phyloP scores from a whole-genome alignment of 2,797 vertebrate species.

The Cyclopterus lumpus region DNA sequence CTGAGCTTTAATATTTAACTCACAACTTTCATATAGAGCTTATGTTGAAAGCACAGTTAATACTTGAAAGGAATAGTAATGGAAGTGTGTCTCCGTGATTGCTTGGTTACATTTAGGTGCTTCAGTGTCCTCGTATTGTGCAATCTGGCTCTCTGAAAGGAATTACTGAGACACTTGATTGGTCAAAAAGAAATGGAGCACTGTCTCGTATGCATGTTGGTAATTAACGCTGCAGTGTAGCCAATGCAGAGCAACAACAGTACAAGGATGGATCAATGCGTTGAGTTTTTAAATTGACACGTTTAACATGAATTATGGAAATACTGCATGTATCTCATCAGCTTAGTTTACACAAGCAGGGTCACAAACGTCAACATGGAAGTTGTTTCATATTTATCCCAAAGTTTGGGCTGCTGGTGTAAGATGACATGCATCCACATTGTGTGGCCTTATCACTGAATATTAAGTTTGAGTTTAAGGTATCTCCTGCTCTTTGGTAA shows the following conservation, averaged over 20 bases:
- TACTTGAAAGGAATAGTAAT: background rate
- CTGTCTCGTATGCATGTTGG: no score
- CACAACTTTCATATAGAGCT: background rate
- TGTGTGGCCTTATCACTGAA: background rate
- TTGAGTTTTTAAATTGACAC: background rate
- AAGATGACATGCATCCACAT: background rate
- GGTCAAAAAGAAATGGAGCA: background rate
- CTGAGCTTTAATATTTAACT: background rate
- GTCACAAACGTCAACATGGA: background rate
- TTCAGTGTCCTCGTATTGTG: background rate
- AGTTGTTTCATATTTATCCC: background rate
- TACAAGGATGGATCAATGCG: background rate
- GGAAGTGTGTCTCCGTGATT: background rate
- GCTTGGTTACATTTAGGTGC: background rate
- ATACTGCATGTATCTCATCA: background rate
- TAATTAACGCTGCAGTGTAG: background rate
- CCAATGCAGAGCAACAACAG: background rate
- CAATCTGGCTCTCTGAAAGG: background rate
- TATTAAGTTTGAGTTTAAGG: background rate
- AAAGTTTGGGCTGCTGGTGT: background rate
- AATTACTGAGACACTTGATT: background rate
- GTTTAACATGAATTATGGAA: background rate
- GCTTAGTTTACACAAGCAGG: background rate
- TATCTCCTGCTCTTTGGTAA: background rate
- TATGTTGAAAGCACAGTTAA: background rate